Percentiles rank a stretch among this genome's conserved stretches.
Evolutionary conservation across 2,888 invertebrate genomes (phyloP).

Genomic region (Mesorhabditis spiculigera): DNA sequence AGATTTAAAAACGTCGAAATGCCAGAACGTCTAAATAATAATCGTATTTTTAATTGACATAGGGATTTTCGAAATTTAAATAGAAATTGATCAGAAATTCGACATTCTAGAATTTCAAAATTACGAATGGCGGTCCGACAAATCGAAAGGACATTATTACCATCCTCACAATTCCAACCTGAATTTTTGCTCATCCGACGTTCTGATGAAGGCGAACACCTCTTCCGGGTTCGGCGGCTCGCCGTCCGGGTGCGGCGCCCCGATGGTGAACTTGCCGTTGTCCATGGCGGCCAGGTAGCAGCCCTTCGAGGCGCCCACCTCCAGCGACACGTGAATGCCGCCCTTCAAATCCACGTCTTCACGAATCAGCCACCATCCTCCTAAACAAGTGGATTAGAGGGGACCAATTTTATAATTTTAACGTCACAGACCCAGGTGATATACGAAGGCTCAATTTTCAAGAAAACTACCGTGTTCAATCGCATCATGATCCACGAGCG

Average conservation of each 20-base stretch:
- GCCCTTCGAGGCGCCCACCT: constrained; percentile 69
- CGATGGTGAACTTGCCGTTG: constrained; percentile 80
- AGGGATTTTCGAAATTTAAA: no score
- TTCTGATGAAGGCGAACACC: constrained; percentile 71
- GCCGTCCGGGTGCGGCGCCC: constrained; percentile 46
- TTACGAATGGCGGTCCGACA: no score
- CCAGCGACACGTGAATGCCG: constrained; percentile 65
- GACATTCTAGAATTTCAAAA: no score
- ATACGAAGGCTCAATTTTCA: neutral
- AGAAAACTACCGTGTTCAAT: constrained; percentile 34
- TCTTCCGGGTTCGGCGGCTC: constrained; percentile 54
- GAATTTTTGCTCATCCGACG: constrained; percentile 61
- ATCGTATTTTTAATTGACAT: no score
- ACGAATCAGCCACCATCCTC: constrained; percentile 52
- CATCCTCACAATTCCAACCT: constrained; percentile 34
- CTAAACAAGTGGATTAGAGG: constrained; percentile 22
- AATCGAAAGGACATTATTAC: no score
- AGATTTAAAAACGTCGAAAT: constrained; percentile 68
- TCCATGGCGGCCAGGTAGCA: constrained; percentile 85
- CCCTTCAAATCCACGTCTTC: constrained; percentile 53
- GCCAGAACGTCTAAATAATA: constrained; percentile 65
- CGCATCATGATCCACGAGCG: constrained; percentile 40
- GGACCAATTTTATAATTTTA: no score
- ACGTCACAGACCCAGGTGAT: neutral
- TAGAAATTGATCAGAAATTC: no score